A percentile compares a stretch with the other conserved stretches of the same genome.
phyloP scores from a whole-genome alignment of 92 coral and sea anemone species.

The Plumapathes pennacea region DNA sequence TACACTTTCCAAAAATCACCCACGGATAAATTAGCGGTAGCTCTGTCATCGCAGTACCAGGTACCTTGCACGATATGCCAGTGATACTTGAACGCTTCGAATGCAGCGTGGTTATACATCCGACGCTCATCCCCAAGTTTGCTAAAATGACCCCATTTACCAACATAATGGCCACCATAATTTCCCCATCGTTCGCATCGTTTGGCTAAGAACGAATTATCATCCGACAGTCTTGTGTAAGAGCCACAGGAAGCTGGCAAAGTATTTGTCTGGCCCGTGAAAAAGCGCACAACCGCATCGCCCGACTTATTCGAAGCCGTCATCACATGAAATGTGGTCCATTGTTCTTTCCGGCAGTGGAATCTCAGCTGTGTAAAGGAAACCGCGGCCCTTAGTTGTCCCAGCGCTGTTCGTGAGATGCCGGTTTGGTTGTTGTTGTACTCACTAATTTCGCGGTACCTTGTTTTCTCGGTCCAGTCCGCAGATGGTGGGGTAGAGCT shows the following conservation, averaged over 20 bases:
- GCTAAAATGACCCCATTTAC: conserved; percentile 1
- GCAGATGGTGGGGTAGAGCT: neutral
- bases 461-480: neutral
- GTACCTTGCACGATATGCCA: neutral
- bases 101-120: conserved; percentile 20
- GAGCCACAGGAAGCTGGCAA: conserved; percentile 21
- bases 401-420: conserved; percentile 18
- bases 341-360: conserved; percentile 45
- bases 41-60: conserved; percentile 36
- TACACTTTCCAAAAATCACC: conserved; percentile 38
- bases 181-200: conserved; percentile 14
- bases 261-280: conserved; percentile 15
- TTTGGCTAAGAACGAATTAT: conserved; percentile 17
- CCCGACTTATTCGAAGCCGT: conserved; percentile 32
- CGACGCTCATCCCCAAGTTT: neutral
- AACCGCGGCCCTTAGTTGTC: conserved; percentile 1
- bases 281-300: conserved; percentile 33
- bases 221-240: neutral
- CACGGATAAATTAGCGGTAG: neutral
- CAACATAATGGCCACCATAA: neutral
- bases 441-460: conserved; percentile 19
- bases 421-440: conserved; percentile 10
- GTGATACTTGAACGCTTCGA: neutral
- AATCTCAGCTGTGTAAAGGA: conserved; percentile 44
- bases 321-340: conserved; percentile 23